Conservation (phyloP, 2,888 invertebrate genomes). For the Campoletis raptor region DNA sequence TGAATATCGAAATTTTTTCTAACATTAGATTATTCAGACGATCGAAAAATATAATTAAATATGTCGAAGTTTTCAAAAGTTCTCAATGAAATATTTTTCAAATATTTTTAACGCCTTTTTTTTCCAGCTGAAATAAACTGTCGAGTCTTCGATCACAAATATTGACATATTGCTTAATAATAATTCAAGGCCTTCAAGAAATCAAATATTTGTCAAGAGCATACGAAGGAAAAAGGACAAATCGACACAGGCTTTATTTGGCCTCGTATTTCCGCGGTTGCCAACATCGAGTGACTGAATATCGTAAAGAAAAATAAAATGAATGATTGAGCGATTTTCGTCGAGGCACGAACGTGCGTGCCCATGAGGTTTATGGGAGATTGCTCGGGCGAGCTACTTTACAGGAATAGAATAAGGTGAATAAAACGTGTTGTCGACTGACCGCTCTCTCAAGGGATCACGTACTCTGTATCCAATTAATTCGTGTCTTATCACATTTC, state of each 20-base stretch:
- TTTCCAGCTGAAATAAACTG: neutral
- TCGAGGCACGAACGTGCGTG: conserved; percentile 41
- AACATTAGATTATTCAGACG: neutral
- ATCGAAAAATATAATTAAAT: neutral
- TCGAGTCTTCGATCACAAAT: neutral
- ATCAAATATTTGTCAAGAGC: conserved; percentile 25
- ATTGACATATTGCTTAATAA: neutral
- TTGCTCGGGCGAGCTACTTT: conserved; percentile 30
- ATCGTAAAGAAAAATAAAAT: conserved; percentile 45
- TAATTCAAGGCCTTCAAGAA: neutral
- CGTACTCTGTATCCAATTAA: neutral
- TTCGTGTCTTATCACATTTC: neutral
- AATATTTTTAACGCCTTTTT: neutral
- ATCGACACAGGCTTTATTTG: conserved; percentile 19
- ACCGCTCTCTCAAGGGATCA: conserved; percentile 39
- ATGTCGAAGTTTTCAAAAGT: neutral
- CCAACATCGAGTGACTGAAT: conserved; percentile 43
- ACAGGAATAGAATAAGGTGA: conserved; percentile 56
- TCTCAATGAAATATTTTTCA: neutral
- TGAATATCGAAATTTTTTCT: neutral
- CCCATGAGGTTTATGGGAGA: conserved; percentile 6
- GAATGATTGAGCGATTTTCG: conserved; percentile 54
- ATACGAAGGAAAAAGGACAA: conserved; percentile 26
- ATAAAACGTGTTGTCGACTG: conserved; percentile 42
- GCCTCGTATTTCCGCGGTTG: neutral